phyloP scores from a whole-genome alignment of 2,888 invertebrate species.

The Dolichomitus sp. region DNA sequence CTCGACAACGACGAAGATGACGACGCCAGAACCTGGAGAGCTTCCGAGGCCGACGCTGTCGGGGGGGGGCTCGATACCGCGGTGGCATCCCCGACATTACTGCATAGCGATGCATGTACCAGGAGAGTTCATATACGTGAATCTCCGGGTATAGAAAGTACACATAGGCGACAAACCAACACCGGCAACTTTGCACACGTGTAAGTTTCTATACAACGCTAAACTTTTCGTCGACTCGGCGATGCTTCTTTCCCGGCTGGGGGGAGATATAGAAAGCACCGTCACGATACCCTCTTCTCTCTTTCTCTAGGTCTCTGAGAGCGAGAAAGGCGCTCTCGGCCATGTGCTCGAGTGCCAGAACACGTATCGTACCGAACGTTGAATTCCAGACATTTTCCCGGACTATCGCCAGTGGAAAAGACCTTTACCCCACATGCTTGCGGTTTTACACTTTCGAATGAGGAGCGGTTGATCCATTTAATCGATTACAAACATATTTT shows the following conservation, averaged over 20 bases:
- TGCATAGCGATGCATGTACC: constrained; percentile 48
- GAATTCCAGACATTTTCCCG: constrained; percentile 27
- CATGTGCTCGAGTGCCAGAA: constrained; percentile 40
- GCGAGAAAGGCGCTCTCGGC: constrained; percentile 14
- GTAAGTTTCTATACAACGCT: constrained; percentile 46
- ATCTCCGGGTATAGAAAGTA: constrained; percentile 40
- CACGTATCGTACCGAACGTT: constrained; percentile 46
- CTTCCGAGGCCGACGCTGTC: constrained; percentile 55
- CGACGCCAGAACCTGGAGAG: constrained; percentile 54
- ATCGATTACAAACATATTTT: not conserved
- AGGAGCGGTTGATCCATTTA: not conserved
- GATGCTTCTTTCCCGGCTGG: constrained; percentile 45
- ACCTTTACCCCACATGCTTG: constrained; percentile 1
- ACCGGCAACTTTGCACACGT: constrained; percentile 37
- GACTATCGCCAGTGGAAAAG: constrained; percentile 3
- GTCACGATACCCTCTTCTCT: not conserved
- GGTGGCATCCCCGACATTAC: constrained; percentile 69
- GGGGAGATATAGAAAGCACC: constrained; percentile 1
- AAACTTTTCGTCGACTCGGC: constrained; percentile 61
- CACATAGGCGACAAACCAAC: constrained; percentile 39
- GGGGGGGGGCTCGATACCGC: constrained; percentile 58
- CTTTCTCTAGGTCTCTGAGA: not conserved
- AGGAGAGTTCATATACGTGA: constrained; percentile 58
- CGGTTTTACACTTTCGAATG: constrained; percentile 3
- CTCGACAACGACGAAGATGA: constrained; percentile 74